Evolutionary conservation across 2,797 vertebrate genomes (phyloP).

Genomic region (Remorina albescens): DNA sequence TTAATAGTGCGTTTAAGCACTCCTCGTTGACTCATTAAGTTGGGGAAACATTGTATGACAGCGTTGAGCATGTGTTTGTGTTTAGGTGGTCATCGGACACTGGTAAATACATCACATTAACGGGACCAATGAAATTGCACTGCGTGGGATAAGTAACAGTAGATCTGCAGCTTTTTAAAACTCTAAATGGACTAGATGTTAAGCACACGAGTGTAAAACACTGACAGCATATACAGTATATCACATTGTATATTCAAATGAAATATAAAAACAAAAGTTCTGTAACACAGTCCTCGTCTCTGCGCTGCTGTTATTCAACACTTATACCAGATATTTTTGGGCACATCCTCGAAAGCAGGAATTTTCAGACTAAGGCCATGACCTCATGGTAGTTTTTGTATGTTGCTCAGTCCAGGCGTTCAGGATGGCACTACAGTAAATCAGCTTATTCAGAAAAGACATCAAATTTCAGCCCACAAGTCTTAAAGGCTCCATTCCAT

Average conservation of each 20-base stretch:
- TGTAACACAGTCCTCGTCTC: not conserved
- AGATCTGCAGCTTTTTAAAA: constrained; percentile 20
- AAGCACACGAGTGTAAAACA: constrained; percentile 4
- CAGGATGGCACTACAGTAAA: not conserved
- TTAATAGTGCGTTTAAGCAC: constrained; percentile 10
- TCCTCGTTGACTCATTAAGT: constrained; percentile 45
- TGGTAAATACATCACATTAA: constrained; percentile 50
- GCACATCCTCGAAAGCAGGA: not conserved
- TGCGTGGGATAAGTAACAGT: constrained; percentile 36
- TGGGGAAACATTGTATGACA: constrained; percentile 40
- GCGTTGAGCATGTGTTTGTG: constrained; percentile 29
- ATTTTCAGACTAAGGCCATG: not conserved
- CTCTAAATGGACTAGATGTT: not conserved
- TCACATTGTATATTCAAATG: not conserved
- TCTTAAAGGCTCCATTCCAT: not conserved
- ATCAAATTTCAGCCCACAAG: not conserved
- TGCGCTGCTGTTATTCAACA: not conserved
- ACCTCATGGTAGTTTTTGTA: not conserved
- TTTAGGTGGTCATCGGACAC: constrained; percentile 39
- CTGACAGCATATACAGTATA: constrained; percentile 15
- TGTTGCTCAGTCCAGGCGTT: not conserved
- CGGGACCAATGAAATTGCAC: constrained; percentile 34
- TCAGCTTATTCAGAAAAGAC: not conserved
- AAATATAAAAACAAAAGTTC: not conserved
- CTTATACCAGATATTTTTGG: constrained; percentile 11